phyloP scores from a whole-genome alignment of 2,113 vertebrate genomes.

The Pedionomus torquatus region DNA sequence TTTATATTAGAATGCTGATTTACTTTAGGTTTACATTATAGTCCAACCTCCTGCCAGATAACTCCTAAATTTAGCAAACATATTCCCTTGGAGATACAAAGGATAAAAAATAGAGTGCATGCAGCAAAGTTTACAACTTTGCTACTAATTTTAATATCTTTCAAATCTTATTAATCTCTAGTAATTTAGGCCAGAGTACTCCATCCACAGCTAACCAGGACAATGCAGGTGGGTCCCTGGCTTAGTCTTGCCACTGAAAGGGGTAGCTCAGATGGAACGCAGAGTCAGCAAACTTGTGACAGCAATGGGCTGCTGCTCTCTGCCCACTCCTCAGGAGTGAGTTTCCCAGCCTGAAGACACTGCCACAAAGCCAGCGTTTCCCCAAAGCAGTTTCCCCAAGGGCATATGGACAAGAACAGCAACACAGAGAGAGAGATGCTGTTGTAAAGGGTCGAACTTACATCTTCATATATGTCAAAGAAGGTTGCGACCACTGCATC shows the following conservation, averaged over 20 bases:
- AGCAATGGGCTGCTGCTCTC: neutral
- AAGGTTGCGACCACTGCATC: conserved; percentile 88
- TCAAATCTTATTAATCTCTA: neutral
- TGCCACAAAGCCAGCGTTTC: neutral
- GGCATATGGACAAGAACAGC: neutral
- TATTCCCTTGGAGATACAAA: neutral
- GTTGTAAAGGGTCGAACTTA: conserved; percentile 76
- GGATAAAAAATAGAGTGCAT: fast-evolving
- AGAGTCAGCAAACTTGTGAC: neutral
- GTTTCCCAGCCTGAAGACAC: neutral
- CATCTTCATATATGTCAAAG: conserved; percentile 98
- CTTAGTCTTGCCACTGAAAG: neutral
- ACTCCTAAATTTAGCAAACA: neutral
- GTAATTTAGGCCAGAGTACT: neutral
- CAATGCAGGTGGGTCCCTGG: no score
- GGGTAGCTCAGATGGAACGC: neutral
- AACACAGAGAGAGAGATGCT: neutral
- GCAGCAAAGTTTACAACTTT: neutral
- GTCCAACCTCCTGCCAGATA: no score
- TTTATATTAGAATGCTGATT: neutral
- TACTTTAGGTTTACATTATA: no score
- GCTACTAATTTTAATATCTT: neutral
- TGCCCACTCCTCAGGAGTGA: neutral
- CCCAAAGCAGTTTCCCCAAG: neutral
- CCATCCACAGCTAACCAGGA: neutral